Evolutionary conservation across 1,140 invertebrate genomes (phyloP).

Genomic region (Samia ricini): DNA sequence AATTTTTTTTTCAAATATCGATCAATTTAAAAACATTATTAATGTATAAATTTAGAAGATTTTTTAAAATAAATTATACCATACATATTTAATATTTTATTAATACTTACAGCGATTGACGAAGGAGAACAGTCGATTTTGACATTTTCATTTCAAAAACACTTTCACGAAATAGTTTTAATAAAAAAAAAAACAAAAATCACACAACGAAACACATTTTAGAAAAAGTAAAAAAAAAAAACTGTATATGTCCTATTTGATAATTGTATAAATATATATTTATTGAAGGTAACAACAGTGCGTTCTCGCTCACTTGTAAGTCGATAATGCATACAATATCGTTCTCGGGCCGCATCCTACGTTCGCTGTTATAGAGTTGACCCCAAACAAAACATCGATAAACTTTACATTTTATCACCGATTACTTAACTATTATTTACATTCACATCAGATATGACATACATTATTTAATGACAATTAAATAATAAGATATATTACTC

Average conservation of each 20-base stretch:
- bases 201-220: slow-evolving; percentile 1
- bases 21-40: background rate
- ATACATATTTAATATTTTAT: slow-evolving; percentile 5
- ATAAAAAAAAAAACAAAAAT: slow-evolving; percentile 9
- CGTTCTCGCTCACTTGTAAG: slow-evolving; percentile 14
- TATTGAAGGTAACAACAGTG: slow-evolving; percentile 13
- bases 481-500: background rate
- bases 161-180: slow-evolving; percentile 11
- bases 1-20: too few species aligned
- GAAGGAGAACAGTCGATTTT: slow-evolving; percentile 33
- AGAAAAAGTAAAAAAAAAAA: slow-evolving; percentile 4
- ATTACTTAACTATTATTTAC: background rate
- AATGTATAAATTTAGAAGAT: background rate
- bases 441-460: slow-evolving; percentile 1
- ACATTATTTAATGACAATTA: background rate
- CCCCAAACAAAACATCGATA: slow-evolving; percentile 11
- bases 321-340: slow-evolving; percentile 25
- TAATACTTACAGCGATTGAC: slow-evolving; percentile 39
- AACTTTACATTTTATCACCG: slow-evolving; percentile 8
- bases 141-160: slow-evolving; percentile 26
- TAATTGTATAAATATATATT: background rate
- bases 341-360: slow-evolving; percentile 18
- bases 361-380: slow-evolving; percentile 17
- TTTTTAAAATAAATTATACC: background rate
- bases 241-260: too few species aligned